Conservation (phyloP, 2,888 invertebrate genomes). For the Cataglyphis albicans region DNA sequence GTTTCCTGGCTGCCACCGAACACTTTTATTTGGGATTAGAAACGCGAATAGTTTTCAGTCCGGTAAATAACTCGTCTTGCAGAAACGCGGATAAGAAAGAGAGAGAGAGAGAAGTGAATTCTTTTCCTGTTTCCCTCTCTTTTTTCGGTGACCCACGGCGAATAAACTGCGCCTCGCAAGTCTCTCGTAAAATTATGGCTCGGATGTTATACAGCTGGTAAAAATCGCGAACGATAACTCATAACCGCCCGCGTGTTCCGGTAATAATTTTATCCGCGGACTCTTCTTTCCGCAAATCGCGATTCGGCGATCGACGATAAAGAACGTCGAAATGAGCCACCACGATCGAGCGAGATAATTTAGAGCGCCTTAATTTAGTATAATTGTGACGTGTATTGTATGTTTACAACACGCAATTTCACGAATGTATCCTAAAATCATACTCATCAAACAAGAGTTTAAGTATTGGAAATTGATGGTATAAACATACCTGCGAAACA, state of each 20-base stretch:
- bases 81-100: background rate
- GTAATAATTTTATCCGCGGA: conserved; percentile 46
- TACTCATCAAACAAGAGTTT: conserved; percentile 3
- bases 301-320: conserved; percentile 38
- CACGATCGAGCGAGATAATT: background rate
- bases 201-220: conserved; percentile 51
- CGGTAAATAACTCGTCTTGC: conserved; percentile 52
- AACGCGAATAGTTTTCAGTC: conserved; percentile 39
- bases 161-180: conserved; percentile 33
- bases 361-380: conserved; percentile 2
- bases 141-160: conserved; percentile 18
- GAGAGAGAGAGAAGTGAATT: background rate
- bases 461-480: background rate
- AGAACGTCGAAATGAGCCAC: background rate
- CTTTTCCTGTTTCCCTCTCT: background rate
- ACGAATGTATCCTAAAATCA: background rate
- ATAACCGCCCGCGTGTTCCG: conserved; percentile 32
- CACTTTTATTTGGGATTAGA: conserved; percentile 52
- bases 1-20: conserved; percentile 42
- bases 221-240: conserved; percentile 58
- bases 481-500: background rate
- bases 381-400: background rate
- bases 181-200: conserved; percentile 50
- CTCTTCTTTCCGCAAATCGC: conserved; percentile 40
- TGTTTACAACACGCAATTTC: background rate